These are phyloP conservation scores for Petrolisthes manimaculis DNA, from an alignment of 2,888 invertebrate species.

Conservation along the genomic window DNA sequence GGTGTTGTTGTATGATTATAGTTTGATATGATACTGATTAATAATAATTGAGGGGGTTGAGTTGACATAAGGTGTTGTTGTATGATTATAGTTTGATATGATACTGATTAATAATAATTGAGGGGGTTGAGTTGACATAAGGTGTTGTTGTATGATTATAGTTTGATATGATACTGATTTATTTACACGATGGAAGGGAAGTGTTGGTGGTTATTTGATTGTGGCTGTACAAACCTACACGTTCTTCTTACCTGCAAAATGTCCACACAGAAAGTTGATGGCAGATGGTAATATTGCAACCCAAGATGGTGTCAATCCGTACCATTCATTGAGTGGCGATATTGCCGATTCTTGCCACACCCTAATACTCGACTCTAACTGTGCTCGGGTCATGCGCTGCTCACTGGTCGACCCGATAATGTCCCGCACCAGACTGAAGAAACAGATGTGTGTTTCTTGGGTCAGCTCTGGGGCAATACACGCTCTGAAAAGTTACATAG, in stretches of 20 bases:
- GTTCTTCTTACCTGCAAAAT: slow-evolving; percentile 74
- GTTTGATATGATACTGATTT: no score
- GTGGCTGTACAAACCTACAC: neutral
- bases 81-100: no score
- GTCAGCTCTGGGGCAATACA: slow-evolving; percentile 57
- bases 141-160: no score
- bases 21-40: no score
- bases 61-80: no score
- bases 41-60: no score
- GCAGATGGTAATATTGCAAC: slow-evolving; percentile 82
- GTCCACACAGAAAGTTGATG: slow-evolving; percentile 86
- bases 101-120: no score
- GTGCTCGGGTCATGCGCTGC: slow-evolving; percentile 83
- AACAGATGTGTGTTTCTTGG: slow-evolving; percentile 70
- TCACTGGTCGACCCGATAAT: slow-evolving; percentile 79
- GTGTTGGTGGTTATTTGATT: no score
- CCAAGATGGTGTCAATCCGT: slow-evolving; percentile 75
- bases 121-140: no score
- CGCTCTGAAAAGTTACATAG: slow-evolving; percentile 18
- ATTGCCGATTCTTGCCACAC: slow-evolving; percentile 70
- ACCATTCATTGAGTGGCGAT: slow-evolving; percentile 70
- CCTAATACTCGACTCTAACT: slow-evolving; percentile 74
- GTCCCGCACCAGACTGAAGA: slow-evolving; percentile 88
- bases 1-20: no score
- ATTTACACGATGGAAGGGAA: no score